Percentiles rank a stretch among this genome's conserved stretches.
Evolutionary conservation across 2,797 vertebrate species (phyloP).

Genomic region (Eidolon dupreanum): DNA sequence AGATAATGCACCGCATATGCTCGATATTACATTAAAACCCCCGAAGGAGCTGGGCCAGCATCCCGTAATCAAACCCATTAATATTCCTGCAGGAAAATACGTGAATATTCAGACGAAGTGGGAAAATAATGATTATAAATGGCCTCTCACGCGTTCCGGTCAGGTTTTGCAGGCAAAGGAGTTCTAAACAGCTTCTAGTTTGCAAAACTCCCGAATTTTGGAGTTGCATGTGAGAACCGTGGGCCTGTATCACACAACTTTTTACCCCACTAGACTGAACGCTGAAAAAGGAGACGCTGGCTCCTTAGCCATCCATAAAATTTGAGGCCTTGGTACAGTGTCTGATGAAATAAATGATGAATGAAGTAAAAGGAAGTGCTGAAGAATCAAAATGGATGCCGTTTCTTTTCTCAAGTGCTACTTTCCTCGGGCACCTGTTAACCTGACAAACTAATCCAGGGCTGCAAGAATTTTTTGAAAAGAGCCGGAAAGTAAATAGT

Average conservation of each 20-base stretch:
- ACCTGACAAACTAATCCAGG: neutral
- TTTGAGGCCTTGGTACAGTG: fast-evolving
- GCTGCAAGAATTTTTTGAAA: neutral
- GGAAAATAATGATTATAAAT: neutral
- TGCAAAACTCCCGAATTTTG: neutral
- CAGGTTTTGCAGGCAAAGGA: neutral
- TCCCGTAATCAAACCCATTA: neutral
- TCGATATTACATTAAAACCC: neutral
- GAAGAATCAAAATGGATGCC: no score
- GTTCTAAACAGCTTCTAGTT: neutral
- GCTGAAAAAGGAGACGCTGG: no score
- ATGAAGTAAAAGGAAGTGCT: neutral
- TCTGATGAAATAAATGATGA: no score
- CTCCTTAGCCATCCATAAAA: neutral
- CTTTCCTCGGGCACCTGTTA: neutral
- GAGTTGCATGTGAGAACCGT: fast-evolving
- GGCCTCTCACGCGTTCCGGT: neutral
- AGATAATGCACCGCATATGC: neutral
- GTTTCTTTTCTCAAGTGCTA: fast-evolving
- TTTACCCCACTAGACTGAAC: neutral
- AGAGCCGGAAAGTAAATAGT: neutral
- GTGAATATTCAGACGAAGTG: constrained; percentile 20
- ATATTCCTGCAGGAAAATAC: neutral
- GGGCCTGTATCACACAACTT: neutral
- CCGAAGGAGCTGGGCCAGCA: neutral